phyloP scores from a whole-genome alignment of 2,888 invertebrate species.

The Phyllotreta cruciferae region DNA sequence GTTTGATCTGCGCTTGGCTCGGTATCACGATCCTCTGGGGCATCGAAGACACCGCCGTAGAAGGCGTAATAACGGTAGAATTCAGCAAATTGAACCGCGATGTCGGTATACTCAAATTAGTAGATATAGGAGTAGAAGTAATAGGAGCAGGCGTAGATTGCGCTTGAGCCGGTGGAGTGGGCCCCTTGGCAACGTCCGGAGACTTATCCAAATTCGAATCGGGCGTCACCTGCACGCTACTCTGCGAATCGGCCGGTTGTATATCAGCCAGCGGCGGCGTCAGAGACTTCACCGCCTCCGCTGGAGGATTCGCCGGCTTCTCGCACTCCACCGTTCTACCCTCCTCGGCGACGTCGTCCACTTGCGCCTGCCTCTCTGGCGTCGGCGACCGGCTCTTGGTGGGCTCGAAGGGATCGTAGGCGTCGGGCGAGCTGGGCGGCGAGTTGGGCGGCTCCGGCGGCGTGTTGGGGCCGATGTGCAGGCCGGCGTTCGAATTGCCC shows the following conservation, averaged over 20 bases:
- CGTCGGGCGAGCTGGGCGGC: conserved; percentile 78
- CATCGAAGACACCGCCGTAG: conserved; percentile 48
- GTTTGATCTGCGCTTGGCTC: conserved; percentile 61
- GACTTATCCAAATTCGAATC: conserved; percentile 49
- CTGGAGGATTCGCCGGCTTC: conserved; percentile 47
- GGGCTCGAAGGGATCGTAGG: conserved; percentile 91
- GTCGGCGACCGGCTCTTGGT: conserved; percentile 80
- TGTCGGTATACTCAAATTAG: conserved; percentile 50
- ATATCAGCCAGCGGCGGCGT: conserved; percentile 56
- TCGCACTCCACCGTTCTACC: conserved; percentile 44
- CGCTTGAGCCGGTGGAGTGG: conserved; percentile 46
- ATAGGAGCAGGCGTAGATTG: conserved; percentile 54
- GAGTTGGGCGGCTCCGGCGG: conserved; percentile 73
- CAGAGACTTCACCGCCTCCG: conserved; percentile 49
- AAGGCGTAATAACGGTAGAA: conserved; percentile 53
- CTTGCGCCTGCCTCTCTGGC: conserved; percentile 56
- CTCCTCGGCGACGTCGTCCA: conserved; percentile 35
- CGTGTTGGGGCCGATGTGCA: conserved; percentile 74
- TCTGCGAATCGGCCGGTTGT: conserved; percentile 60
- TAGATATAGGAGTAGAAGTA: conserved; percentile 55
- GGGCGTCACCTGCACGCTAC: conserved; percentile 53
- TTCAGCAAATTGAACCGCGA: conserved; percentile 57
- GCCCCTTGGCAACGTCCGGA: conserved; percentile 48
- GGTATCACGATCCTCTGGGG: conserved; percentile 63
- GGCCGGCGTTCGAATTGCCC: conserved; percentile 39